Evolutionary conservation across 2,113 vertebrate genomes (phyloP).

Genomic region (Tauraco erythrolophus): DNA sequence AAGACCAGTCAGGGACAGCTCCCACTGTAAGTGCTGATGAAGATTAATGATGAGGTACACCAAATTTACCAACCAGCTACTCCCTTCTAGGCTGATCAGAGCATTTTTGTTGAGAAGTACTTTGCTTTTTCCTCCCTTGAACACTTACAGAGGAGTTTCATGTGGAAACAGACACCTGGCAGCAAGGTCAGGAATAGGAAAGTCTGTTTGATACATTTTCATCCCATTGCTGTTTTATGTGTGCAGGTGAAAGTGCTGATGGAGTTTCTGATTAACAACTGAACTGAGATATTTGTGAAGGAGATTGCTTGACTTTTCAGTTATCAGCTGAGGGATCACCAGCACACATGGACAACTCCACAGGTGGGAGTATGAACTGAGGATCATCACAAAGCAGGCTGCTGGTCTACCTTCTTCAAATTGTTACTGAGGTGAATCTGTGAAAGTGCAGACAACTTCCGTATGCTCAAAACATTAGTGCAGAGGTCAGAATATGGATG

Average conservation of each 20-base stretch:
- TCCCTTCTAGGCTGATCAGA: fast-evolving
- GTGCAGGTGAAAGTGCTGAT: conserved; percentile 80
- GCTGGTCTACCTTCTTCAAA: neutral
- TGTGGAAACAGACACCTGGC: neutral
- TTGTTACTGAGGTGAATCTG: neutral
- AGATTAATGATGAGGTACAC: conserved; percentile 69
- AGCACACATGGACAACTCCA: conserved; percentile 59
- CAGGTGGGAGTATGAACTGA: conserved; percentile 13
- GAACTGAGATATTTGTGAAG: conserved; percentile 82
- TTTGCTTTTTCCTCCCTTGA: neutral
- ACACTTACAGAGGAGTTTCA: neutral
- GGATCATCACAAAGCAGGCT: neutral
- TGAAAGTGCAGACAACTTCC: neutral
- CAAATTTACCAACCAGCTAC: neutral
- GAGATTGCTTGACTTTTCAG: conserved; percentile 73
- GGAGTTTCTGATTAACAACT: conserved; percentile 84
- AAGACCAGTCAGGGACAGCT: conserved; percentile 47
- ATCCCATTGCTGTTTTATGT: neutral
- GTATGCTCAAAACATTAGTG: neutral
- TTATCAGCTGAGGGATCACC: conserved; percentile 68
- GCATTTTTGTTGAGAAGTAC: neutral
- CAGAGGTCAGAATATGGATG: neutral
- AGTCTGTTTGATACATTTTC: neutral
- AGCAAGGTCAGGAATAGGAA: neutral
- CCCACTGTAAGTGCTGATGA: conserved; percentile 66